Base-by-base conservation (phyloP, 2,113 vertebrate species). In the Lycaon pictus region DNA sequence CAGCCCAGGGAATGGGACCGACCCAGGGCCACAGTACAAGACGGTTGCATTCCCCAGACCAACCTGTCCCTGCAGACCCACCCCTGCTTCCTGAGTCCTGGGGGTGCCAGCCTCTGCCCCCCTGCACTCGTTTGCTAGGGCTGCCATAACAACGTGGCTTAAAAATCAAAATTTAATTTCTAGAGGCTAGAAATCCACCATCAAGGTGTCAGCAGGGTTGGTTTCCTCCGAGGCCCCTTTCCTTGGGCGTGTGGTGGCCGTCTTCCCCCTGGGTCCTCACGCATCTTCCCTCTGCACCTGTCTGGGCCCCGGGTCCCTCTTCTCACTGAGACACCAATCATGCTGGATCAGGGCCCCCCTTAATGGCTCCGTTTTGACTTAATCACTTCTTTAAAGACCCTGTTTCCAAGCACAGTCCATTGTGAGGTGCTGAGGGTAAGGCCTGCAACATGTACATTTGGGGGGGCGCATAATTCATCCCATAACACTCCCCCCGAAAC, bases 221-320 rank as follows among this genome's bases (percentile, higher is more conserved):
- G 37, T 56, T 22, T 43, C 43, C 43, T 43, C 43, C 6, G 43
- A 53, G 32, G 13, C 11, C 60, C 35, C 60, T 63, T 32, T 71
- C 53, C 53, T 9, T 1, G 13, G 79, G 79, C 9, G 2, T 23
- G 53, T 16, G 9, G 35, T 0, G 77, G 77, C 56, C 1, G 0
- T 63, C 48, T 43, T 9, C 43, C n/a, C 58, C 67, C 48, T 3
- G 2, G 12, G 77, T 48, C 15, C 8, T 17, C 62, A 23, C 5
- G 0, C 2, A 7, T 2, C 27, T 4, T 56, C 62, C 12, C 71
- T 22, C 62, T 29, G 12, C 0, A 5, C 11, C 5, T 48, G 35
- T 35, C 58, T 56, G 11, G 9, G 29, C 60, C 53, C 60, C 58
- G 1, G 8, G 25, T 19, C 1, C 60, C 56, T 77, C 27, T 56